These are phyloP conservation scores for Takifugu flavidus DNA, from an alignment of 2,113 vertebrate species.

Conservation along the genomic window DNA sequence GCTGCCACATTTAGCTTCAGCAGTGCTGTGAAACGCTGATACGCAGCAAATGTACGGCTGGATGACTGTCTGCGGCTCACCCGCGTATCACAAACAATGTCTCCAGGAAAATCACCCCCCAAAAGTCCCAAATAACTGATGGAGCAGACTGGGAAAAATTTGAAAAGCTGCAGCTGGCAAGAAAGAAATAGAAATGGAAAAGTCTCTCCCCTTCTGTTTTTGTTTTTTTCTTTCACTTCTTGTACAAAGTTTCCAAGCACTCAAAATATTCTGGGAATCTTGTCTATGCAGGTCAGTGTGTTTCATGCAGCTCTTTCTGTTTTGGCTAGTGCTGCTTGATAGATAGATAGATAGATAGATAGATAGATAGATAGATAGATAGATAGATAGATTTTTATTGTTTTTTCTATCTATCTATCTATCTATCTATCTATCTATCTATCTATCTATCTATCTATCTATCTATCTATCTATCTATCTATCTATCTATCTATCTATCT, in stretches of 20 bases:
- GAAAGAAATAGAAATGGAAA: background rate
- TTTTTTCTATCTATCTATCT: too few relatives aligned
- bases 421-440: too few relatives aligned
- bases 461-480: too few relatives aligned
- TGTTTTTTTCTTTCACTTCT: background rate
- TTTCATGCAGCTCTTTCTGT: background rate
- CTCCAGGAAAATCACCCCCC: slow-evolving; percentile 5
- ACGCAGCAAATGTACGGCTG: background rate
- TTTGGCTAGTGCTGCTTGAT: too few relatives aligned
- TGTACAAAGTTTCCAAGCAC: background rate
- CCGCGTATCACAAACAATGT: background rate
- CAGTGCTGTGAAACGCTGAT: background rate
- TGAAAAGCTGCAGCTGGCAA: background rate
- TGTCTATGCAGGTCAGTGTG: slow-evolving; percentile 7
- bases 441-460: too few relatives aligned
- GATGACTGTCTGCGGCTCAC: slow-evolving; percentile 13
- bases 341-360: too few relatives aligned
- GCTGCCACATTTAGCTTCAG: background rate
- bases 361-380: too few relatives aligned
- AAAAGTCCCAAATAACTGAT: slow-evolving; percentile 14
- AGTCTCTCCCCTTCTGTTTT: too few relatives aligned
- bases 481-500: too few relatives aligned
- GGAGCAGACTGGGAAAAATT: background rate
- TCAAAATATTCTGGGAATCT: background rate
- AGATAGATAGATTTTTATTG: too few relatives aligned